Percentiles rank a stretch among this genome's conserved stretches.
These are phyloP conservation scores for Pogonomyrmex californicus DNA, from an alignment of 1,140 invertebrate genomes.

Conservation along the genomic window DNA sequence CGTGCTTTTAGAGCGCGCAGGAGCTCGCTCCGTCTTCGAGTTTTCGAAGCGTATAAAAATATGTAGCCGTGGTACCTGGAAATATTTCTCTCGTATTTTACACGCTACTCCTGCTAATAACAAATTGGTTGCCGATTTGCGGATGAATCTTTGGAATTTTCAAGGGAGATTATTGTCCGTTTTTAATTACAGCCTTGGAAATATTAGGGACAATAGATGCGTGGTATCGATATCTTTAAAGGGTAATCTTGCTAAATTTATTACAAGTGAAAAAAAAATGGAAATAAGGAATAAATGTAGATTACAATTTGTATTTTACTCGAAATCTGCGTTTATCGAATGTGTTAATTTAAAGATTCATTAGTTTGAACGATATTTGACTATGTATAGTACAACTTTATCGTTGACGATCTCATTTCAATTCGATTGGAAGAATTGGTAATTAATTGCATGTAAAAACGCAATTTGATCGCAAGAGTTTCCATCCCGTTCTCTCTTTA, in stretches of 20 bases:
- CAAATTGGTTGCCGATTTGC: background rate
- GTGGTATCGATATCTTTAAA: background rate
- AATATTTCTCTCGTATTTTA: background rate
- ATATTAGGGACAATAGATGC: background rate
- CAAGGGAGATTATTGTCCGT: background rate
- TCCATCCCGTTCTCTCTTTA: background rate
- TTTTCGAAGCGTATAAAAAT: slow-evolving; percentile 9
- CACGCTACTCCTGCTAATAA: background rate
- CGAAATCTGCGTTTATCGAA: background rate
- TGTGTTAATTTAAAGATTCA: background rate
- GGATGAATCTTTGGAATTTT: slow-evolving; percentile 16
- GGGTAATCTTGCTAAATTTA: background rate
- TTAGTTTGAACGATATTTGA: slow-evolving; percentile 12
- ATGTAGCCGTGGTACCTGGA: background rate
- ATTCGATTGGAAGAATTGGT: slow-evolving; percentile 14
- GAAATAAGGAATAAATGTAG: background rate
- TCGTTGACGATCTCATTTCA: background rate
- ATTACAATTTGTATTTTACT: background rate
- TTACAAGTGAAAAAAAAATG: background rate
- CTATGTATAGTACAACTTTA: background rate
- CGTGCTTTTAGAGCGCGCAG: slow-evolving; percentile 9
- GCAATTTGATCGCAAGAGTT: background rate
- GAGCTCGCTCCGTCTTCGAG: slow-evolving; percentile 1
- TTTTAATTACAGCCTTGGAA: background rate
- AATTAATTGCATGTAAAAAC: background rate